Evolutionary conservation across 1,140 invertebrate genomes (phyloP).

Genomic region (Babylonia areolata): DNA sequence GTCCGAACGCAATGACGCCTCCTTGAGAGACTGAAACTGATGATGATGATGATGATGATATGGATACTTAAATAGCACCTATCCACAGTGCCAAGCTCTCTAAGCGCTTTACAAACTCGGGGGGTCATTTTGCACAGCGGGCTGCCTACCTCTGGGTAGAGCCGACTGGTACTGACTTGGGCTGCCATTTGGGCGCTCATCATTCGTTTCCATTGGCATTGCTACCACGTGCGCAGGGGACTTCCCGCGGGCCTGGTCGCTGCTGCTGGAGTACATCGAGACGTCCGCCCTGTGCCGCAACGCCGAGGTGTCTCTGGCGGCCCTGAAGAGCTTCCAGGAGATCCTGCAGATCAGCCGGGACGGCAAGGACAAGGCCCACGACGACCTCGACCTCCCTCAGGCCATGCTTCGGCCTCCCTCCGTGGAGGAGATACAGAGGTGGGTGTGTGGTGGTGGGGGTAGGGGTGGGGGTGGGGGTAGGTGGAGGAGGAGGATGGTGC

Average conservation of each 20-base stretch:
- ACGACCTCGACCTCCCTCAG: slow-evolving; percentile 24
- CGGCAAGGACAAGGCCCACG: slow-evolving; percentile 43
- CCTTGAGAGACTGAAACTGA: no score
- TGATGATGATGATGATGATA: no score
- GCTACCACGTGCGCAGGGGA: slow-evolving; percentile 78
- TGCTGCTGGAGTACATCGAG: slow-evolving; percentile 95
- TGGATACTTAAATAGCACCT: no score
- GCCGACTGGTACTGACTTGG: no score
- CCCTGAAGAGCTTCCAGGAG: slow-evolving; percentile 96
- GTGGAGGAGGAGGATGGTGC: background rate
- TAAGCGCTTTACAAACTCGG: no score
- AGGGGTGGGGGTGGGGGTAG: background rate
- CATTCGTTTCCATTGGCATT: no score
- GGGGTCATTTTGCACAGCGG: no score
- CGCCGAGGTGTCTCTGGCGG: slow-evolving; percentile 95
- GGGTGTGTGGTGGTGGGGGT: slow-evolving; percentile 32
- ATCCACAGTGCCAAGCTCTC: no score
- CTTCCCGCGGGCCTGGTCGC: slow-evolving; percentile 93
- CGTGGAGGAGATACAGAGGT: slow-evolving; percentile 64
- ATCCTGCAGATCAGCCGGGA: slow-evolving; percentile 78
- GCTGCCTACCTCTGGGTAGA: no score
- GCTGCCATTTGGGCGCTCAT: no score
- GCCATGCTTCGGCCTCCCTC: slow-evolving; percentile 58
- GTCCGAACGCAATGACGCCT: no score
- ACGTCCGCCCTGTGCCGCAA: slow-evolving; percentile 92